A percentile compares a stretch with the other conserved stretches of the same genome.
These are phyloP conservation scores for Lamproptera curius DNA, from an alignment of 2,888 invertebrate species.

Conservation along the genomic window DNA sequence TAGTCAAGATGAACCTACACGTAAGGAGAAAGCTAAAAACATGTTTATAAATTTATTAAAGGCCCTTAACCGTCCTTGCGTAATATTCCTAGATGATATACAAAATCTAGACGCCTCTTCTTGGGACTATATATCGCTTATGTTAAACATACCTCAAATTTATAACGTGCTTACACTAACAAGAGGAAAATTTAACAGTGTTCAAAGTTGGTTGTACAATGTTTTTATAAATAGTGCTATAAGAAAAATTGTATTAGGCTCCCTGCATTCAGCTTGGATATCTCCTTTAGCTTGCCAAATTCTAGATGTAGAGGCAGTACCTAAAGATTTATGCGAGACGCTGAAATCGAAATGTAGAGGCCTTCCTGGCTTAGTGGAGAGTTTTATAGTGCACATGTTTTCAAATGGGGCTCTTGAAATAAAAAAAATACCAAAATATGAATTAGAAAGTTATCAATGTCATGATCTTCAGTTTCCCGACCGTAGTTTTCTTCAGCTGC, in stretches of 20 bases:
- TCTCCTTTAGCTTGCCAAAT: conserved; percentile 79
- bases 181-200: conserved; percentile 56
- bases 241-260: conserved; percentile 60
- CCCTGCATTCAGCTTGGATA: conserved; percentile 55
- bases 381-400: conserved; percentile 68
- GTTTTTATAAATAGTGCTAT: conserved; percentile 57
- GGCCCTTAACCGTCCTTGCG: conserved; percentile 41
- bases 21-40: conserved; percentile 53
- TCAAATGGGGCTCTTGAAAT: conserved; percentile 65
- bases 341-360: conserved; percentile 65
- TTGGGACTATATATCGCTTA: conserved; percentile 60
- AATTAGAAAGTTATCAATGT: conserved; percentile 39
- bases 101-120: conserved; percentile 67
- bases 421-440: conserved; percentile 41
- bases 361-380: conserved; percentile 73
- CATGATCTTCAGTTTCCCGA: conserved; percentile 61
- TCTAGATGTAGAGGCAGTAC: conserved; percentile 77
- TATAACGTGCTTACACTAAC: conserved; percentile 54
- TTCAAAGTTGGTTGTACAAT: conserved; percentile 59
- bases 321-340: conserved; percentile 68
- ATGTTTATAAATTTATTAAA: conserved; percentile 58
- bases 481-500: conserved; percentile 43
- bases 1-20: conserved; percentile 46
- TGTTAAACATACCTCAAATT: conserved; percentile 51
- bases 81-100: conserved; percentile 70